Conservation (phyloP, 2,797 vertebrate genomes). For the Acrossocheilus wenchowensis region DNA sequence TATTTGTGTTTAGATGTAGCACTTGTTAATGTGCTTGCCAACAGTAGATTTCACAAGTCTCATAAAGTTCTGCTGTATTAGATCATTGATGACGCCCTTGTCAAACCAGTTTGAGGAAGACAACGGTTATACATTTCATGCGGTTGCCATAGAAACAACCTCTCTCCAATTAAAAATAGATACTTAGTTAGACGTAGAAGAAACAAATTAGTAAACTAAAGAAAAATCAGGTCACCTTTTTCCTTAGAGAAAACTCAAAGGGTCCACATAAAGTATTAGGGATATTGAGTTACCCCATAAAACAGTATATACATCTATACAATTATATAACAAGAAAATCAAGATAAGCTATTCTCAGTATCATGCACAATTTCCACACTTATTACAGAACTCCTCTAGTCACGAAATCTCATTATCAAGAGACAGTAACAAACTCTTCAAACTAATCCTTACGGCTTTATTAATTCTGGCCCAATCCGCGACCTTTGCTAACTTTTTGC, state of each 20-base stretch:
- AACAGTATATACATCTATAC: neutral
- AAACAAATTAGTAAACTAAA: conserved; percentile 27
- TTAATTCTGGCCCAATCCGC: neutral
- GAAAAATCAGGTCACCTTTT: conserved; percentile 16
- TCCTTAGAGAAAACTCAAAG: neutral
- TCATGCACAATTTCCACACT: conserved; percentile 1
- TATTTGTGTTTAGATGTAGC: neutral
- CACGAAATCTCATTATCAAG: conserved; percentile 39
- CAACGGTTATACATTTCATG: neutral
- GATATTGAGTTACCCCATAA: neutral
- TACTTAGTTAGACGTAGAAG: neutral
- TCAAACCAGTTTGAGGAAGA: conserved; percentile 5
- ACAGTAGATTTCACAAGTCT: neutral
- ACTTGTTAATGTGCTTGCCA: neutral
- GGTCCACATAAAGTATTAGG: neutral
- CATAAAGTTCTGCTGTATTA: neutral
- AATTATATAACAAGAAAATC: neutral
- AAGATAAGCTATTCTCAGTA: neutral
- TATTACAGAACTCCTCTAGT: conserved; percentile 2
- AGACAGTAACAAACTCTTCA: conserved; percentile 10
- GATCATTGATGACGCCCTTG: neutral
- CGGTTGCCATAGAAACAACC: conserved; percentile 16
- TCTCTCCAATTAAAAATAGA: conserved; percentile 24
- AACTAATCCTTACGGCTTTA: conserved; percentile 10
- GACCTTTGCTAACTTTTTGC: conserved; percentile 14